phyloP scores from a whole-genome alignment of 2,113 vertebrate species.

The Apteryx owenii region DNA sequence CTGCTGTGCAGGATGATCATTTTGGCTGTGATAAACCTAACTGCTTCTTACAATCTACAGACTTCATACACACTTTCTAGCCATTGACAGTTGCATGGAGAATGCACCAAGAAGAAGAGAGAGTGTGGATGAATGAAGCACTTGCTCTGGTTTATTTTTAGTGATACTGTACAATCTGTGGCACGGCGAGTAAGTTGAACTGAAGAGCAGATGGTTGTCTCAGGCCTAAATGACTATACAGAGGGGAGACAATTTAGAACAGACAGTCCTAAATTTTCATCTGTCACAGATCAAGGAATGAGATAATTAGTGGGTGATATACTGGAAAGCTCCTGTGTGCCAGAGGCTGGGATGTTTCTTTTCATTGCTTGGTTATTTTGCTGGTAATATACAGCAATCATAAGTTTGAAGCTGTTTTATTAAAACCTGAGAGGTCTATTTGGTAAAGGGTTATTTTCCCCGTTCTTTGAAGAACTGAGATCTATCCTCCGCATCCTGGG shows the following conservation, averaged over 20 bases:
- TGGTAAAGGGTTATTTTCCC: not conserved
- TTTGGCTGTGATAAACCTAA: not conserved
- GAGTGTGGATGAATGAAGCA: conserved; percentile 15
- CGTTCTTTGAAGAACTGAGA: not conserved
- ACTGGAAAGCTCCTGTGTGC: not conserved
- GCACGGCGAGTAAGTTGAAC: conserved; percentile 30
- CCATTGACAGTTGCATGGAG: not conserved
- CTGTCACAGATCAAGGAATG: not conserved
- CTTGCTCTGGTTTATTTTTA: conserved; percentile 60
- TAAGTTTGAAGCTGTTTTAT: not conserved
- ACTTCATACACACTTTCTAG: not conserved
- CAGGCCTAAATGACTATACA: not conserved
- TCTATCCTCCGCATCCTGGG: not conserved
- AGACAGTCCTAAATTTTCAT: not conserved
- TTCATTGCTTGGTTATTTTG: not conserved
- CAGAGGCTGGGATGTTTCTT: not conserved
- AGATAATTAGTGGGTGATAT: not conserved
- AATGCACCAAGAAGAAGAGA: not conserved
- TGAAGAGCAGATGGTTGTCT: not conserved
- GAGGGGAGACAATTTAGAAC: not conserved
- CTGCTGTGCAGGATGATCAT: not conserved
- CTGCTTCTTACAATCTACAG: not conserved
- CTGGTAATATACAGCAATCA: not conserved
- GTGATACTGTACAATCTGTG: not conserved
- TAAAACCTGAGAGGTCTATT: not conserved